These are phyloP conservation scores for Lamellibrachia columna DNA, from an alignment of 2,888 invertebrate species.

Conservation along the genomic window DNA sequence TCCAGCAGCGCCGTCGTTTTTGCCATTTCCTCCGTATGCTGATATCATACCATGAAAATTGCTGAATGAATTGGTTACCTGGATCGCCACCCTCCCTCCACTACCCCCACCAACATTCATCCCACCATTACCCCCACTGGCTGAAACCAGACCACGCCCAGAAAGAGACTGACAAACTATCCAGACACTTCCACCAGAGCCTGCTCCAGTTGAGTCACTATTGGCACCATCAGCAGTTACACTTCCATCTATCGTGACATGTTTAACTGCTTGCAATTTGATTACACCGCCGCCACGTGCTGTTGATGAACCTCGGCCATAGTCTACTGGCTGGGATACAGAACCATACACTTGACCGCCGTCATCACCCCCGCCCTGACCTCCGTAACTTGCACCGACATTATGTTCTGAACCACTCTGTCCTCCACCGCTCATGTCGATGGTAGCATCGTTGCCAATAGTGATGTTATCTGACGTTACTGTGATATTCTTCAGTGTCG, in stretches of 20 bases:
- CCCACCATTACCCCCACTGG: neutral
- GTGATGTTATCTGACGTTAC: neutral
- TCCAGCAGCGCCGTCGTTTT: constrained; percentile 46
- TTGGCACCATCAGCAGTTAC: neutral
- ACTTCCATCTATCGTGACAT: neutral
- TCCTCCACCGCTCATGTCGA: neutral
- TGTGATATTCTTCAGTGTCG: neutral
- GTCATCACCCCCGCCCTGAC: neutral
- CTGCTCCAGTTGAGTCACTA: constrained; percentile 19
- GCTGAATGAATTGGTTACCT: constrained; percentile 32
- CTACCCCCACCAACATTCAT: constrained; percentile 37
- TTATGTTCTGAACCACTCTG: neutral
- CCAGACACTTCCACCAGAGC: constrained; percentile 24
- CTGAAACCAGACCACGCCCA: neutral
- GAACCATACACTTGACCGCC: neutral
- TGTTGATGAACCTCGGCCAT: neutral
- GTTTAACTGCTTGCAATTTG: neutral
- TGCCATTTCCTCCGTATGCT: constrained; percentile 44
- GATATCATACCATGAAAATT: constrained; percentile 41
- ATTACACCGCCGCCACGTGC: neutral
- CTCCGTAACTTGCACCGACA: neutral
- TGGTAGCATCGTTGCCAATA: neutral
- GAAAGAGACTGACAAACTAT: neutral
- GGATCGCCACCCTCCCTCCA: constrained; percentile 45
- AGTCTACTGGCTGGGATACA: neutral